phyloP scores from a whole-genome alignment of 2,888 invertebrate species.

The Ennomos erosarius region DNA sequence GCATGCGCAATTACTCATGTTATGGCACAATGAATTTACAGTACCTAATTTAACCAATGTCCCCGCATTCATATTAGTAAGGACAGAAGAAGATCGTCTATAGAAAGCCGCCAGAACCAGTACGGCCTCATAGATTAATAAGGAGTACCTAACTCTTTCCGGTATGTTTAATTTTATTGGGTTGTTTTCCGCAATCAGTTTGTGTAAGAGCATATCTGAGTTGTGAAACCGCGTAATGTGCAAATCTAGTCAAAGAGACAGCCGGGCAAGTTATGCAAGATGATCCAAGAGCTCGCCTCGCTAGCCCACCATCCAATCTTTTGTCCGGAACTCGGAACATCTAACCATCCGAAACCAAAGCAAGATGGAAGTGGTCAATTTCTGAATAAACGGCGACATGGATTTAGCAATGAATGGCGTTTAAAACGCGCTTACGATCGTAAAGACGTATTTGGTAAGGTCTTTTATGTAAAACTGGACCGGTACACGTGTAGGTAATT shows the following conservation, averaged over 20 bases:
- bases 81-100: constrained; percentile 27
- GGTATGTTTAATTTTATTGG: constrained; percentile 59
- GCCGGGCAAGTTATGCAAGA: constrained; percentile 58
- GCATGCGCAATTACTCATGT: no score
- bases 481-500: constrained; percentile 14
- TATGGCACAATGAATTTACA: constrained; percentile 8
- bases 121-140: constrained; percentile 45
- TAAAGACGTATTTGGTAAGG: constrained; percentile 29
- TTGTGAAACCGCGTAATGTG: constrained; percentile 61
- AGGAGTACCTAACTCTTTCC: constrained; percentile 53
- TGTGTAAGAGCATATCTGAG: constrained; percentile 66
- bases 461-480: constrained; percentile 30
- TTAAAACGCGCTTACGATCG: constrained; percentile 20
- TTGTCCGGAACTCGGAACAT: constrained; percentile 25
- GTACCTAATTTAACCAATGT: constrained; percentile 9
- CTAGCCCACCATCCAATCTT: constrained; percentile 20
- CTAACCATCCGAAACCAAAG: constrained; percentile 22
- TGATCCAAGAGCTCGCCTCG: constrained; percentile 40
- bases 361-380: constrained; percentile 25
- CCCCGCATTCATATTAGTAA: constrained; percentile 4
- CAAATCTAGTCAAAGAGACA: constrained; percentile 46
- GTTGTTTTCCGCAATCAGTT: constrained; percentile 68
- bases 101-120: constrained; percentile 38
- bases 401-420: constrained; percentile 32
- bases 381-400: constrained; percentile 25